These are phyloP conservation scores for Cinclus mexicanus DNA, from an alignment of 2,113 vertebrate species.

Conservation along the genomic window DNA sequence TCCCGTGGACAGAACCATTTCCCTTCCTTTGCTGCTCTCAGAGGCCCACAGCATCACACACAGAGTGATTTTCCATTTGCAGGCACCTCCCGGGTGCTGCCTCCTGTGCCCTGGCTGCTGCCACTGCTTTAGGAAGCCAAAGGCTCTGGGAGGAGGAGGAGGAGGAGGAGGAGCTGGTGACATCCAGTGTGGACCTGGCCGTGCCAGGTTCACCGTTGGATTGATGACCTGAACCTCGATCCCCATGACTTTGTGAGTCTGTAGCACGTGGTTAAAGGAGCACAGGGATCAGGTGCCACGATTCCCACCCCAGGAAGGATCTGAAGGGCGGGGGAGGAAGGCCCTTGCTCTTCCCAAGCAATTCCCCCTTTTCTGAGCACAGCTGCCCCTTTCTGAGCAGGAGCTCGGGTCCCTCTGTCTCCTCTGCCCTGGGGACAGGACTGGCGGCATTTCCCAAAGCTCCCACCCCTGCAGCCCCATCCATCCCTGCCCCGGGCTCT, in stretches of 20 bases:
- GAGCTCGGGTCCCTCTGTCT: neutral
- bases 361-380: no score
- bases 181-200: neutral
- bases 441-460: neutral
- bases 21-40: neutral
- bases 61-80: neutral
- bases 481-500: neutral
- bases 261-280: accelerated
- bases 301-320: neutral
- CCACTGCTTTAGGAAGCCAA: neutral
- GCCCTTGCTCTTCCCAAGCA: neutral
- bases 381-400: no score
- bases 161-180: neutral
- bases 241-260: accelerated
- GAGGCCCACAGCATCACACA: neutral
- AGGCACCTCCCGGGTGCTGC: neutral
- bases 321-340: neutral
- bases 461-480: neutral
- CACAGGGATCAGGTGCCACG: accelerated
- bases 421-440: neutral
- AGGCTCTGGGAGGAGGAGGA: neutral
- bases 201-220: neutral
- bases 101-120: neutral
- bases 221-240: accelerated
- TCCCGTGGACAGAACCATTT: neutral